Percentiles rank a stretch among this genome's conserved stretches.
Evolutionary conservation across 2,888 invertebrate genomes (phyloP).

Genomic region (Machimus atricapillus): DNA sequence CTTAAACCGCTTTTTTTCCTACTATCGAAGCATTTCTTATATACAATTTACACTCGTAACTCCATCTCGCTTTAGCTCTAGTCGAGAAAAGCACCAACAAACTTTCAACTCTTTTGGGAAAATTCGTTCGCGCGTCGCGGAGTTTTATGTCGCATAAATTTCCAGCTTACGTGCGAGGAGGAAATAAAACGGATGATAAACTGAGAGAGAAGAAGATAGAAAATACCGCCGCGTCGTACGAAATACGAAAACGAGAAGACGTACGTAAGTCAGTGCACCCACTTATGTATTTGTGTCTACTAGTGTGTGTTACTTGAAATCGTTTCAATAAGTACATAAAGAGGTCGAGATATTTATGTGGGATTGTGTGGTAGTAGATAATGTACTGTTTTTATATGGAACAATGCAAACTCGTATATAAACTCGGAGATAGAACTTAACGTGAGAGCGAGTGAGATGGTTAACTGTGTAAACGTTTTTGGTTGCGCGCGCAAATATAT

Average conservation of each 20-base stretch:
- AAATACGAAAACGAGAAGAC: conserved; percentile 1
- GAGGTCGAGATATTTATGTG: background rate
- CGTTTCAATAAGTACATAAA: background rate
- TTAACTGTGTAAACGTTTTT: background rate
- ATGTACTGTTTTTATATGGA: background rate
- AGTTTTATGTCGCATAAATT: conserved; percentile 35
- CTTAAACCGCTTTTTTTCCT: conserved; percentile 10
- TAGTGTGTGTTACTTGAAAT: background rate
- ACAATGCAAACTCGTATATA: background rate
- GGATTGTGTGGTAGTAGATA: background rate
- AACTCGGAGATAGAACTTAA: background rate
- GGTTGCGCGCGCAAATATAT: conserved; percentile 23
- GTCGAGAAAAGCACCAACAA: background rate
- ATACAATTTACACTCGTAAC: background rate
- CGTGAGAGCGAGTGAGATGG: background rate
- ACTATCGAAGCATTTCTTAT: too few relatives aligned
- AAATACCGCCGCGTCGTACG: conserved; percentile 16
- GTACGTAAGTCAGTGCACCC: conserved; percentile 40
- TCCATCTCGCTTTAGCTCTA: background rate
- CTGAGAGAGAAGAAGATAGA: background rate
- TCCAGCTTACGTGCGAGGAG: background rate
- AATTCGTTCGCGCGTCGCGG: conserved; percentile 36
- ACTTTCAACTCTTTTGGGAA: background rate
- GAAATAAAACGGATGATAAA: background rate
- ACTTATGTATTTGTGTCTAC: background rate